Conservation (phyloP, 2,888 invertebrate species). For the Empis livida region DNA sequence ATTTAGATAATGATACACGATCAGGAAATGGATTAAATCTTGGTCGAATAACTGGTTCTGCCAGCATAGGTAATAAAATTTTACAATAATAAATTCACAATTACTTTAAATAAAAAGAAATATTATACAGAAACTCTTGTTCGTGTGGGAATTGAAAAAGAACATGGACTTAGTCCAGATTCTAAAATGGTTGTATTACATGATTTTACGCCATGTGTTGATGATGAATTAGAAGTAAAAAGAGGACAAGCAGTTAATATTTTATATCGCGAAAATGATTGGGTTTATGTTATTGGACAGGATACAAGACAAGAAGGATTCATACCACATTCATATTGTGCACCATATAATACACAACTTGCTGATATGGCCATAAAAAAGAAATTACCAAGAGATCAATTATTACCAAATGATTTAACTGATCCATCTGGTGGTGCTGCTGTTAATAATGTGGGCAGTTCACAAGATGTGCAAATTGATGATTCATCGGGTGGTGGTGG, state of each 20-base stretch:
- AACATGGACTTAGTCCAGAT: slow-evolving; percentile 81
- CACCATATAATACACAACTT: slow-evolving; percentile 64
- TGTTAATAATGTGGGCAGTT: neutral
- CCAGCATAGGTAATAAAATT: slow-evolving; percentile 53
- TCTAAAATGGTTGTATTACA: slow-evolving; percentile 91
- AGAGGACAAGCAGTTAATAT: slow-evolving; percentile 91
- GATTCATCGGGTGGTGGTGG: slow-evolving; percentile 4
- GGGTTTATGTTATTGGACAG: slow-evolving; percentile 91
- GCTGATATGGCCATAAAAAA: slow-evolving; percentile 76
- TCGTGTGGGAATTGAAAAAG: slow-evolving; percentile 68
- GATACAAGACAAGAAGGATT: slow-evolving; percentile 86
- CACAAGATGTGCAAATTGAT: neutral
- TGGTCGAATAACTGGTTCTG: slow-evolving; percentile 89
- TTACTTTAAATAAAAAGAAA: slow-evolving; percentile 22
- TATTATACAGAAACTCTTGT: slow-evolving; percentile 24
- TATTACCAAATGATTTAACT: slow-evolving; percentile 41
- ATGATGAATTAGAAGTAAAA: slow-evolving; percentile 82
- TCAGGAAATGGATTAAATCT: slow-evolving; percentile 57
- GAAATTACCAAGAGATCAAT: slow-evolving; percentile 62
- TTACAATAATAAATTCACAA: slow-evolving; percentile 73
- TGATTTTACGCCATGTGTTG: slow-evolving; percentile 89
- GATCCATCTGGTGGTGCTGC: slow-evolving; percentile 12
- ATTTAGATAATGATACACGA: slow-evolving; percentile 60
- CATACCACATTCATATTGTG: slow-evolving; percentile 88
- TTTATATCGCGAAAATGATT: slow-evolving; percentile 88